Percentiles rank a stretch among this genome's conserved stretches.
Conservation (phyloP, 2,888 invertebrate genomes). For the Galeruca laticollis region DNA sequence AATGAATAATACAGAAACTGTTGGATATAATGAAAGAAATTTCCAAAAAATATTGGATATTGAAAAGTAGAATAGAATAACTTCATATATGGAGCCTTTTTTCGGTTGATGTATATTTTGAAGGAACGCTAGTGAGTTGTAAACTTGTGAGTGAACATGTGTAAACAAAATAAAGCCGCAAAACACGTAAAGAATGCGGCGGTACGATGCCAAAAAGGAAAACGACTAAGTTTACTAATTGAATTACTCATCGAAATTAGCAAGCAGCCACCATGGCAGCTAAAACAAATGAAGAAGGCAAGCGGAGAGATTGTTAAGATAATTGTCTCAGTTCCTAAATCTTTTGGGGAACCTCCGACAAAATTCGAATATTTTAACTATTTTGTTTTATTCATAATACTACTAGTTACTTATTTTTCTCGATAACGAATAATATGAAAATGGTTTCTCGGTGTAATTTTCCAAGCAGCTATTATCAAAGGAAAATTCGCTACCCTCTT, state of each 20-base stretch:
- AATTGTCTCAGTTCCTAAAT: conserved; percentile 35
- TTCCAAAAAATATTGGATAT: too few species aligned
- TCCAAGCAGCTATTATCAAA: neutral
- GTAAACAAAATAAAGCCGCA: conserved; percentile 30
- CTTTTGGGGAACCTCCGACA: too few species aligned
- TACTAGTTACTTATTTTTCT: too few species aligned
- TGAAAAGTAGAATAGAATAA: too few species aligned
- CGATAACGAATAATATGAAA: neutral
- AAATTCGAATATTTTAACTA: too few species aligned
- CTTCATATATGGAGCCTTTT: too few species aligned
- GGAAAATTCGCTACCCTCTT: conserved; percentile 2
- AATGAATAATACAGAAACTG: too few species aligned
- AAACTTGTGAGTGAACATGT: conserved; percentile 1
- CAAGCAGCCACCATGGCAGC: conserved; percentile 35
- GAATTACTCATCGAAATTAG: conserved; percentile 47
- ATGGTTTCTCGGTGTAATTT: neutral
- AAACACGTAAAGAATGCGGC: conserved; percentile 26
- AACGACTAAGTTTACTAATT: conserved; percentile 41
- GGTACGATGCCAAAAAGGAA: conserved; percentile 11
- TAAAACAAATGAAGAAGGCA: conserved; percentile 43
- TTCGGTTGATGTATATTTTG: neutral
- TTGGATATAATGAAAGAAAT: too few species aligned
- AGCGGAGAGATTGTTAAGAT: conserved; percentile 40
- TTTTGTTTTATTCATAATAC: too few species aligned
- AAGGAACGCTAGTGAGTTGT: neutral